Evolutionary conservation across 2,113 vertebrate species (phyloP).

Genomic region (Merops nubicus): DNA sequence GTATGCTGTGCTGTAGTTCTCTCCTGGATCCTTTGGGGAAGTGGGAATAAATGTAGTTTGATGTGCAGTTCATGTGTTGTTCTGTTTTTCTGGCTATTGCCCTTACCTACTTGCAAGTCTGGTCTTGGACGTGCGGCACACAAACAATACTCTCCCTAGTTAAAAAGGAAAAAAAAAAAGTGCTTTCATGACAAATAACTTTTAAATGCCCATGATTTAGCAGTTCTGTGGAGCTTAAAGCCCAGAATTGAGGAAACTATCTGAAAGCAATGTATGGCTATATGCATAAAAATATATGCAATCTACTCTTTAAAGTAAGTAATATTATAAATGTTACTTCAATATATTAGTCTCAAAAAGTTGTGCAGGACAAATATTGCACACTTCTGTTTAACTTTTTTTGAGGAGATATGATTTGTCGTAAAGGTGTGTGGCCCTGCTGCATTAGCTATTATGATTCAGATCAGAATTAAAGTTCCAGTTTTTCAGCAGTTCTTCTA

Average conservation of each 20-base stretch:
- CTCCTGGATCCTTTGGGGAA: neutral
- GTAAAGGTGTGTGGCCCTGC: rapidly evolving
- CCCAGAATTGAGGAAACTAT: neutral
- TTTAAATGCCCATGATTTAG: neutral
- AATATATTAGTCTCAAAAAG: neutral
- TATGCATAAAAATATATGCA: neutral
- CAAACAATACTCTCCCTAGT: neutral
- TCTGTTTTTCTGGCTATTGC: neutral
- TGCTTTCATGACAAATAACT: neutral
- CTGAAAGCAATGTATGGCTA: neutral
- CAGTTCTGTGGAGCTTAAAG: neutral
- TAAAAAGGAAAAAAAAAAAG: neutral
- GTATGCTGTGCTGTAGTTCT: neutral
- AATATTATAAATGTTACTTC: neutral
- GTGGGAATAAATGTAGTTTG: neutral
- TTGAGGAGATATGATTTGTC: neutral
- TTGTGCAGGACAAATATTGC: neutral
- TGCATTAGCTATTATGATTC: neutral
- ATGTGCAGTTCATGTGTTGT: neutral
- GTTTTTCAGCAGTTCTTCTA: neutral
- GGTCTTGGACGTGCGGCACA: neutral
- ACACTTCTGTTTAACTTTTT: neutral
- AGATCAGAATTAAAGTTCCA: neutral
- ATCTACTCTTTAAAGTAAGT: neutral
- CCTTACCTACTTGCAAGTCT: neutral